Percentiles rank a stretch among this genome's conserved stretches.
phyloP scores from a whole-genome alignment of 1,140 invertebrate genomes.

The Telenomus remus region DNA sequence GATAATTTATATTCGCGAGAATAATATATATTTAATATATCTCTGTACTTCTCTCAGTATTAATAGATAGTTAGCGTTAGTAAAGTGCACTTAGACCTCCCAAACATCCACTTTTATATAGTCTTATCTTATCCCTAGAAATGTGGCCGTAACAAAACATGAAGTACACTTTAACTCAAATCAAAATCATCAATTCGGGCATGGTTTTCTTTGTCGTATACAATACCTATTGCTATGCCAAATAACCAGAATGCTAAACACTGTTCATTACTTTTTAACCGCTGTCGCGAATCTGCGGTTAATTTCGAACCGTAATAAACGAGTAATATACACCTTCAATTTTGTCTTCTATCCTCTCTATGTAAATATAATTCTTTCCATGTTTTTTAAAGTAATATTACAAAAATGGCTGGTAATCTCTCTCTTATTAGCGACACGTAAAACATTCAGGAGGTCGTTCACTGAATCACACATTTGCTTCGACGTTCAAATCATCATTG shows the following conservation, averaged over 20 bases:
- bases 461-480: conserved; percentile 24
- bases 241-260: no score
- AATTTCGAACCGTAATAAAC: no score
- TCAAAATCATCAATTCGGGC: not conserved
- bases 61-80: conserved; percentile 49
- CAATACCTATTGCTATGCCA: no score
- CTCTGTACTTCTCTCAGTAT: conserved; percentile 15
- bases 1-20: conserved; percentile 40
- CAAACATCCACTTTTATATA: conserved; percentile 28
- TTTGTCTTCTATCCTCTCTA: no score
- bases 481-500: conserved; percentile 23
- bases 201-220: no score
- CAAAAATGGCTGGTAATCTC: not conserved
- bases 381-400: no score
- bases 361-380: no score
- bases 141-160: not conserved
- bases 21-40: conserved; percentile 34
- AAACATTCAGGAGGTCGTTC: conserved; percentile 42
- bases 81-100: conserved; percentile 49
- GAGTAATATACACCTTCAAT: no score
- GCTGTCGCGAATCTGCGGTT: no score
- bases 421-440: not conserved
- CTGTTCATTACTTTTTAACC: no score
- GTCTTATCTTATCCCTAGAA: conserved; percentile 23
- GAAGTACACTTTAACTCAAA: not conserved